Percentiles rank a stretch among this genome's conserved stretches.
phyloP scores from a whole-genome alignment of 2,113 vertebrate species.

The Protomyctophum bolini region DNA sequence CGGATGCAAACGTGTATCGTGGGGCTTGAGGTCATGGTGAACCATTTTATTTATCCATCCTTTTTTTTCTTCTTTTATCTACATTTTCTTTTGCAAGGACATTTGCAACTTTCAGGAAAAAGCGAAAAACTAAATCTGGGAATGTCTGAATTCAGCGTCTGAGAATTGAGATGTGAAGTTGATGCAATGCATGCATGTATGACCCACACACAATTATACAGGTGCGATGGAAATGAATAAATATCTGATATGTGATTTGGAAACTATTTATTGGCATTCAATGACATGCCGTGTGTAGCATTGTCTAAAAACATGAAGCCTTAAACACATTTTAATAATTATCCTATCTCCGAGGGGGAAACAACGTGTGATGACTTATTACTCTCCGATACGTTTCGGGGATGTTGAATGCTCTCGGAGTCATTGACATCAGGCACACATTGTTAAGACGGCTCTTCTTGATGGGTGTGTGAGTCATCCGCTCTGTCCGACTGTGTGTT shows the following conservation, averaged over 20 bases:
- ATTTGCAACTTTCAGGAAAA: conserved; percentile 1
- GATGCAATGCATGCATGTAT: too few species aligned
- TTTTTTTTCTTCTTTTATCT: neutral
- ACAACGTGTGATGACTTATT: conserved; percentile 53
- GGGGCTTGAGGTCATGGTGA: too few species aligned
- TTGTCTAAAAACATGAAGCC: conserved; percentile 17
- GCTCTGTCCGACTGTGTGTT: conserved; percentile 61
- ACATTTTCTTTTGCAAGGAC: neutral
- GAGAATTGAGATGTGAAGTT: neutral
- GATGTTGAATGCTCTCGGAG: conserved; percentile 50
- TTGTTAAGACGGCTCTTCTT: conserved; percentile 49
- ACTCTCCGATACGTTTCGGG: conserved; percentile 54
- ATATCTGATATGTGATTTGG: neutral
- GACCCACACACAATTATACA: too few species aligned
- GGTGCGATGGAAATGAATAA: neutral
- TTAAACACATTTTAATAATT: conserved; percentile 47
- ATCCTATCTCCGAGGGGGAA: conserved; percentile 63
- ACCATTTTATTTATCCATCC: neutral
- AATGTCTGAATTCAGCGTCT: neutral
- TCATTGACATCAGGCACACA: conserved; percentile 69
- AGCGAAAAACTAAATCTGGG: neutral
- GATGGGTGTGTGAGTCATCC: conserved; percentile 60
- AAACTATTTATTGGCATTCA: conserved; percentile 14
- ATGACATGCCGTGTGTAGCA: conserved; percentile 13
- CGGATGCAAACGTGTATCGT: conserved; percentile 14